Conservation (phyloP, 1,140 invertebrate genomes). For the Drosophila santomea region DNA sequence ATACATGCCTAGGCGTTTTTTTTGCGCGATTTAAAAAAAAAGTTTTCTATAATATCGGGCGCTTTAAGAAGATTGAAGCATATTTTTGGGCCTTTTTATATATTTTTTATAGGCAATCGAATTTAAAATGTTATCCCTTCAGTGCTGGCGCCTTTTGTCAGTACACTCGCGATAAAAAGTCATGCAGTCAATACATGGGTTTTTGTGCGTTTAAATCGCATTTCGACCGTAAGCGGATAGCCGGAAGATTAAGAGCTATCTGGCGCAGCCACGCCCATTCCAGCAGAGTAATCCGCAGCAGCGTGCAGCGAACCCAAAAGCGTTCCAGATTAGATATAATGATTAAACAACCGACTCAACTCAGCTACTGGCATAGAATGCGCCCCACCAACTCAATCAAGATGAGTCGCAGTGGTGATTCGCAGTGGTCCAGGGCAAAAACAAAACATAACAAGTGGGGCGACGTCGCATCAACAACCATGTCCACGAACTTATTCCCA, state of each 20-base stretch:
- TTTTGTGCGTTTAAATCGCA: constrained; percentile 19
- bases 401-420: constrained; percentile 41
- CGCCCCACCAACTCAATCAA: constrained; percentile 63
- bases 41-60: too few relatives aligned
- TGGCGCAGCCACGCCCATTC: constrained; percentile 8
- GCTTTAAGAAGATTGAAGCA: too few relatives aligned
- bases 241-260: constrained; percentile 26
- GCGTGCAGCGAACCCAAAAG: constrained; percentile 29
- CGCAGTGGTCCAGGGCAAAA: constrained; percentile 29
- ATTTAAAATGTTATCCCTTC: constrained; percentile 8
- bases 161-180: constrained; percentile 12
- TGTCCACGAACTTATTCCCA: background rate
- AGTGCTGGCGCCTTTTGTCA: background rate
- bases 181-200: constrained; percentile 18
- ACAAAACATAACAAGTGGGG: constrained; percentile 16
- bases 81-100: too few relatives aligned
- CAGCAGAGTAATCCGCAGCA: background rate
- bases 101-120: background rate
- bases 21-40: too few relatives aligned
- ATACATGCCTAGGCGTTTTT: background rate
- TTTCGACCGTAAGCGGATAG: constrained; percentile 27
- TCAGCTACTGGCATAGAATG: constrained; percentile 36
- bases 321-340: constrained; percentile 68
- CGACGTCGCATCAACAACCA: constrained; percentile 1
- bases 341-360: constrained; percentile 52